Percentiles rank a stretch among this genome's conserved stretches.
Conservation (phyloP, 2,797 vertebrate species). For the Artibeus lituratus region DNA sequence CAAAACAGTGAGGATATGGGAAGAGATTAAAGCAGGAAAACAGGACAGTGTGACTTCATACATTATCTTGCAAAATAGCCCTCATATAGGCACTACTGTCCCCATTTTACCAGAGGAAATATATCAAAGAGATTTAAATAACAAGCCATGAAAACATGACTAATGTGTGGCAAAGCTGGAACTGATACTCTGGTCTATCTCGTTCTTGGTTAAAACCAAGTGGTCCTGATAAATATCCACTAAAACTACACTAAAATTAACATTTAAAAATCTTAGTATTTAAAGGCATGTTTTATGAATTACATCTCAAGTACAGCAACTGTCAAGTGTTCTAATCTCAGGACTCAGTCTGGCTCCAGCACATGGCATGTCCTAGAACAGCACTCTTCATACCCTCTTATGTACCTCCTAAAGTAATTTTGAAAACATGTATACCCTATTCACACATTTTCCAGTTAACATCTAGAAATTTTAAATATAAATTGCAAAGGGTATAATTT, state of each 20-base stretch:
- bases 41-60: neutral
- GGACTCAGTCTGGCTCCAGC: neutral
- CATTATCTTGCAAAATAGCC: neutral
- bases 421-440: neutral
- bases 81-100: neutral
- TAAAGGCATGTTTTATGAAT: neutral
- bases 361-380: neutral
- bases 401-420: neutral
- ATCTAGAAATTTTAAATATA: neutral
- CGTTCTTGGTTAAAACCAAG: neutral
- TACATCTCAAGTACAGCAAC: too few relatives aligned
- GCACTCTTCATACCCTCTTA: neutral
- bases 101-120: neutral
- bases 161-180: neutral
- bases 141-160: neutral
- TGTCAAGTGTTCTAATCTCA: neutral
- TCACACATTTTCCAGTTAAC: slow-evolving; percentile 1
- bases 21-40: neutral
- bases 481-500: neutral
- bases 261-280: neutral
- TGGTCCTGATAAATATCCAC: neutral
- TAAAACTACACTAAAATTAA: neutral
- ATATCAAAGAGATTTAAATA: neutral
- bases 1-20: neutral
- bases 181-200: neutral